These are phyloP conservation scores for Psilopogon haemacephalus DNA, from an alignment of 2,113 vertebrate species.

Conservation along the genomic window DNA sequence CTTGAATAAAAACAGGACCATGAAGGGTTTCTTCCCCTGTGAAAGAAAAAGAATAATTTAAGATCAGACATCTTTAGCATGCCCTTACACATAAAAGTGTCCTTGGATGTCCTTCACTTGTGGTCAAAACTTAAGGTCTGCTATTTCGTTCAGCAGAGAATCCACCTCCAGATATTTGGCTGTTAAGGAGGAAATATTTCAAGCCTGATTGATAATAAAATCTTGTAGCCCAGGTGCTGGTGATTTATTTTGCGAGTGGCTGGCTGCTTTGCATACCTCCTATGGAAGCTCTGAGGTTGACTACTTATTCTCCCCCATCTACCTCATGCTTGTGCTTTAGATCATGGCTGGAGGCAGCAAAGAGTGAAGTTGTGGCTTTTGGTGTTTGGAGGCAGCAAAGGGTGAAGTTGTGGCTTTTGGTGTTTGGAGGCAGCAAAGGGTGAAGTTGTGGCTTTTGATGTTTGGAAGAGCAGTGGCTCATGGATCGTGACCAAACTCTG, in stretches of 20 bases:
- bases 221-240: neutral
- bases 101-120: slow-evolving; percentile 9
- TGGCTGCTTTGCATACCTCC: neutral
- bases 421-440: neutral
- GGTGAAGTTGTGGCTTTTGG: neutral
- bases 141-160: neutral
- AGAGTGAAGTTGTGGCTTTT: neutral
- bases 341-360: neutral
- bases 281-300: neutral
- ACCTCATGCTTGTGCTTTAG: neutral
- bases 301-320: neutral
- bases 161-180: neutral
- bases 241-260: slow-evolving; percentile 36
- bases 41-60: slow-evolving; percentile 38
- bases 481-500: neutral
- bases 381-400: neutral
- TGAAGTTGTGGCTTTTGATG: neutral
- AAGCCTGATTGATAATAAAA: slow-evolving; percentile 59
- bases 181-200: slow-evolving; percentile 54
- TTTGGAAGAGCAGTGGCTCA: neutral
- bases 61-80: neutral
- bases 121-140: neutral
- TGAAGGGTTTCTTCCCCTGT: slow-evolving; percentile 78
- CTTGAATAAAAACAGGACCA: slow-evolving; percentile 85
- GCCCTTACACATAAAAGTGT: neutral